phyloP scores from a whole-genome alignment of 2,113 vertebrate species.

The Anarhynchus alexandrinus region DNA sequence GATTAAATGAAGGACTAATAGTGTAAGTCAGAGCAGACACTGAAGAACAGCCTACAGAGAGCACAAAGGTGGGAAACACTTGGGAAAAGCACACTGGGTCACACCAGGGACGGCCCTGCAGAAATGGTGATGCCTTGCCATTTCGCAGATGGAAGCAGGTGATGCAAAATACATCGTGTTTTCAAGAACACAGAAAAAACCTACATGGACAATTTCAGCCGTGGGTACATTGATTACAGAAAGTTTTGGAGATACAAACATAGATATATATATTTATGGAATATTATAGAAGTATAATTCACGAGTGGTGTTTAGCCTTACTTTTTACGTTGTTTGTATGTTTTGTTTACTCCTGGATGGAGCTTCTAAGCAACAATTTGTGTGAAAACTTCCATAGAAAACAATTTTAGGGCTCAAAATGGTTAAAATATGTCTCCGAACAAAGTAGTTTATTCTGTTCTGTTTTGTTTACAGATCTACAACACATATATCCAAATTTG shows the following conservation, averaged over 20 bases:
- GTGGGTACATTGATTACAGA: background rate
- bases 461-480: conserved; percentile 71
- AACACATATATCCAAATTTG: conserved; percentile 65
- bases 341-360: background rate
- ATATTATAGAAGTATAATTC: background rate
- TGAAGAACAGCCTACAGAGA: conserved; percentile 56
- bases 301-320: background rate
- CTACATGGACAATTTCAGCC: background rate
- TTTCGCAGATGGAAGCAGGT: conserved; percentile 37
- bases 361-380: background rate
- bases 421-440: conserved; percentile 71
- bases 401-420: conserved; percentile 59
- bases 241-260: background rate
- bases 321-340: background rate
- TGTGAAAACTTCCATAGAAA: conserved; percentile 52
- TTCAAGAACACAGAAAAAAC: background rate
- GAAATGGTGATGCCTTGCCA: conserved; percentile 28
- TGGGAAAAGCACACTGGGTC: conserved; percentile 34
- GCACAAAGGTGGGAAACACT: conserved; percentile 33
- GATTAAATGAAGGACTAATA: conserved; percentile 15
- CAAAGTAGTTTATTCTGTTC: conserved; percentile 75
- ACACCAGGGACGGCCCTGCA: conserved; percentile 20
- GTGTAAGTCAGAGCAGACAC: conserved; percentile 17
- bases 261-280: background rate
- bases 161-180: background rate